Percentiles rank a stretch among this genome's conserved stretches.
Evolutionary conservation across 2,113 vertebrate genomes (phyloP).

Genomic region (Boleophthalmus pectinirostris): DNA sequence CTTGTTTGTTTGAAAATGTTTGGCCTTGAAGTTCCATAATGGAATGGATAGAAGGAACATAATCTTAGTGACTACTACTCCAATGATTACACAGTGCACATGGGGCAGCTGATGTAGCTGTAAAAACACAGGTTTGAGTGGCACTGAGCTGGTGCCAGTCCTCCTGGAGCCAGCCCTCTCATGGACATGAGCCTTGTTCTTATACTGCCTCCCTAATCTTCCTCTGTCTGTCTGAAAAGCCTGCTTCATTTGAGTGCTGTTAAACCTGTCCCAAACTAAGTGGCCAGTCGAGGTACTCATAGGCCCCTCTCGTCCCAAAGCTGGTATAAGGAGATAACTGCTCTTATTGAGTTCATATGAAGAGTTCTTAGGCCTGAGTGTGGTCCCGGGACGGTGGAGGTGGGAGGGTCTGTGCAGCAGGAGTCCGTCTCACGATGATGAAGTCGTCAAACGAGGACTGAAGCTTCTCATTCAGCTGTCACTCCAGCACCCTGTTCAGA

Average conservation of each 20-base stretch:
- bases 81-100: not conserved
- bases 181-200: not conserved
- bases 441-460: not conserved
- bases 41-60: not conserved
- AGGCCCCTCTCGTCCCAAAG: not conserved
- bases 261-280: slow-evolving; percentile 11
- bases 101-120: not conserved
- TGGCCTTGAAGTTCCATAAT: not conserved
- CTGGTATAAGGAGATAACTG: slow-evolving; percentile 5
- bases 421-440: not conserved
- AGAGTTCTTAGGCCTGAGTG: slow-evolving; percentile 6
- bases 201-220: not conserved
- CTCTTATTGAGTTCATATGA: slow-evolving; percentile 5
- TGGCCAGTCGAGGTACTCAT: not conserved
- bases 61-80: not conserved
- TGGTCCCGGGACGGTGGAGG: not conserved
- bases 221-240: not conserved
- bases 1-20: not conserved
- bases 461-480: not conserved
- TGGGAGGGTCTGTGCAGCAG: not conserved
- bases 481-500: not conserved
- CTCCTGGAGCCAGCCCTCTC: slow-evolving; percentile 4
- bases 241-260: slow-evolving; percentile 4
- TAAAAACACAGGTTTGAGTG: not conserved
- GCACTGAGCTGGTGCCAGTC: slow-evolving; percentile 1